These are phyloP conservation scores for Hirundo rustica DNA, from an alignment of 2,797 vertebrate genomes.

Conservation along the genomic window DNA sequence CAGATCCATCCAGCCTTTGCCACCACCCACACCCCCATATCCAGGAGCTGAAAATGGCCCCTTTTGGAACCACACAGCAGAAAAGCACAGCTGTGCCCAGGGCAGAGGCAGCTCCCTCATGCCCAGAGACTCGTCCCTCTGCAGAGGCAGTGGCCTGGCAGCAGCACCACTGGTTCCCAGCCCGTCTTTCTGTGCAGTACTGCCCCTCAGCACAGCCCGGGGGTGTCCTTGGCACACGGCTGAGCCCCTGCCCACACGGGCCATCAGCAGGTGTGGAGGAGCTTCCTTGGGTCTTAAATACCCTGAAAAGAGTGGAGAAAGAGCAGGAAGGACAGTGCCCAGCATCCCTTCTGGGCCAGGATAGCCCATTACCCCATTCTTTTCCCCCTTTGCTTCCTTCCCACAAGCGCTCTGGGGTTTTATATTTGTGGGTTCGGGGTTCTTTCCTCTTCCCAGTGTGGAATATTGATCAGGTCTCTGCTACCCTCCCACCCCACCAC, in stretches of 20 bases:
- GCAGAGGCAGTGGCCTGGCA: not conserved
- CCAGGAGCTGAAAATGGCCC: not conserved
- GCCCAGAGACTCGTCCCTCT: fast-evolving
- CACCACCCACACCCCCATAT: not conserved
- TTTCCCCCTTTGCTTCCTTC: not conserved
- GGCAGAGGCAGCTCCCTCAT: not conserved
- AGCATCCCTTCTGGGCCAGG: not conserved
- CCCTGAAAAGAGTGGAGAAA: not conserved
- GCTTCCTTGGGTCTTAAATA: not conserved
- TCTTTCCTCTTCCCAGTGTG: not conserved
- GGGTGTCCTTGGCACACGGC: fast-evolving
- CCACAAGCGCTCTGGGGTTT: fast-evolving
- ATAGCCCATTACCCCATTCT: fast-evolving
- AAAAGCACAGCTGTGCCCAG: not conserved
- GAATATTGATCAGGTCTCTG: not conserved
- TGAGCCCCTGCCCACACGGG: not conserved
- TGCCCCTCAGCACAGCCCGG: not conserved
- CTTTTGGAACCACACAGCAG: not conserved
- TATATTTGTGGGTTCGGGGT: fast-evolving
- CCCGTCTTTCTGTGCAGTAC: fast-evolving
- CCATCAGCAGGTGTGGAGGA: not conserved
- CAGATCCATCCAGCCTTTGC: not conserved
- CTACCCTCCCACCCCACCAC: not conserved
- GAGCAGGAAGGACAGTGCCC: not conserved
- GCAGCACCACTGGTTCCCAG: not conserved